A percentile compares a stretch with the other conserved stretches of the same genome.
Evolutionary conservation across 2,888 invertebrate genomes (phyloP).

Genomic region (Seira sanloemensis): DNA sequence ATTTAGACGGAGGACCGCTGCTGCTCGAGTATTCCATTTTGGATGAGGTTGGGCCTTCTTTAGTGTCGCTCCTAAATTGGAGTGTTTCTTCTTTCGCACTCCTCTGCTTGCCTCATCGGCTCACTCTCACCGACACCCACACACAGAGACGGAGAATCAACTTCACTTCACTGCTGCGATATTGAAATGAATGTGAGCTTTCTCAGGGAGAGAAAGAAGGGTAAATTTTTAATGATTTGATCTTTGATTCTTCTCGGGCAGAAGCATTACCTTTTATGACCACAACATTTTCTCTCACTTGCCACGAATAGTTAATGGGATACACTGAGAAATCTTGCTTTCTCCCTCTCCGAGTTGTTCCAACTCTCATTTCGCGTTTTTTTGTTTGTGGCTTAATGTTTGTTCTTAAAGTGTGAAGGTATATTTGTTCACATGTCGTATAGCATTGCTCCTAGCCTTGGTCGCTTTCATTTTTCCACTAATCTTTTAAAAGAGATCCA

Average conservation of each 20-base stretch:
- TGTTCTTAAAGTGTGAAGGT: not conserved
- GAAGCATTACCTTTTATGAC: slow-evolving; percentile 73
- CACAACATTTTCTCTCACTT: slow-evolving; percentile 72
- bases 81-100: not conserved
- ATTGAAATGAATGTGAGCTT: slow-evolving; percentile 65
- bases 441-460: not conserved
- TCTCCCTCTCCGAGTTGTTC: not conserved
- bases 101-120: not conserved
- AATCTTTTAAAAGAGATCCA: slow-evolving; percentile 57
- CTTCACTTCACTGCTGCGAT: slow-evolving; percentile 27
- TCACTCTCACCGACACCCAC: slow-evolving; percentile 6
- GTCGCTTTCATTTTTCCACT: slow-evolving; percentile 7
- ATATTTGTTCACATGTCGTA: not conserved
- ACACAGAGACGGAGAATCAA: not conserved
- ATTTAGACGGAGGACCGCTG: not conserved
- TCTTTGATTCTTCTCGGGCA: slow-evolving; percentile 69
- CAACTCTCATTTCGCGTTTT: slow-evolving; percentile 7
- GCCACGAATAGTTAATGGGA: slow-evolving; percentile 70
- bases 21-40: not conserved
- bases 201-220: slow-evolving; percentile 31
- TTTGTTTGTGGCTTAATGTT: slow-evolving; percentile 4
- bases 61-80: too few species aligned
- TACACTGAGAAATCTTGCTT: slow-evolving; percentile 36
- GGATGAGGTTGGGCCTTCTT: too few species aligned
- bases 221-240: slow-evolving; percentile 73